Evolutionary conservation across 1,140 invertebrate genomes (phyloP), one percentile per base, ranked within the genome.

Genomic region (Drosophila tropicalis): DNA sequence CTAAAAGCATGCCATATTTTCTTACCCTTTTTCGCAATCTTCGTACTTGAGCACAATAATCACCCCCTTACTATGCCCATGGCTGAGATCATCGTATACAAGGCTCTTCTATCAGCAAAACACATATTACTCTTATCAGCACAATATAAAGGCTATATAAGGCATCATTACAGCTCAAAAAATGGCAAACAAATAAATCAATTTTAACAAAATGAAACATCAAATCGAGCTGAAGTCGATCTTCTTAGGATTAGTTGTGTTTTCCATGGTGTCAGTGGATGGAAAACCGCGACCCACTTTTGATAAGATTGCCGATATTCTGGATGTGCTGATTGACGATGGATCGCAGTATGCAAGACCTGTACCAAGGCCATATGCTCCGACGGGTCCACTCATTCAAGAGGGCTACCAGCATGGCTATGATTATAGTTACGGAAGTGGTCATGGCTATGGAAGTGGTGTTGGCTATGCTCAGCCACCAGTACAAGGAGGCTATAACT

Each of bases 371-470:
- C 12, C 36, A 10, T 62, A 72, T 22, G 65, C 13, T 29, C 54
- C 56, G 12, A 36, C 70, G 2, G 70, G 72, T n/a, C 79, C 81
- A 25, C 60, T 72, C 0, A 79, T 90, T 29, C 76, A 90, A 29
- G 81, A 82, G 57, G 76, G 74, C 41, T 90, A 90, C 19, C 69
- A 80, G 15, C 79, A 83, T 6, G 83, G 82, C 41, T 85, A 86
- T 39, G 73, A 90, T 13, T 86, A 90, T 6, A 72, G 83, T 40
- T 90, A 90, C 5, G 86, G 86, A n/a, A 72, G 81, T 9, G 86
- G 79, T 0, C 56, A 70, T 32, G 73, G 55, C 3, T 66, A 82
- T 13, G 62, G 75, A 1, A 56, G 66, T 32, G 73, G 57, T 1
- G 61, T 84, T 10, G 65, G 44, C 1, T 64, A 81, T 47, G 72